phyloP scores from a whole-genome alignment of 2,797 vertebrate species.

The Spinus olivaceus region DNA sequence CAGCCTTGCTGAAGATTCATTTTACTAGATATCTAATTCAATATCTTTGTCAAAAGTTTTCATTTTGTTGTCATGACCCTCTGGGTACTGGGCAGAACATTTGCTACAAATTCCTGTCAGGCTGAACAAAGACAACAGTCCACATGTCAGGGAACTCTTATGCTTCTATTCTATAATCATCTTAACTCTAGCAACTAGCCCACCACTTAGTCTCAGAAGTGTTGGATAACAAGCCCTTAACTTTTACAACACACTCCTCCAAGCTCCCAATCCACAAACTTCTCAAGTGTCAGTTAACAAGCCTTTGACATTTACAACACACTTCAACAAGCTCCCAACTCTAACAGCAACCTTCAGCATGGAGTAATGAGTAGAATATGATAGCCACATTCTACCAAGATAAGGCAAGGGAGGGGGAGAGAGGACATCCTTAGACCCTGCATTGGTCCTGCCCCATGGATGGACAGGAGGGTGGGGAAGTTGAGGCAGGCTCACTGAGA shows the following conservation, averaged over 20 bases:
- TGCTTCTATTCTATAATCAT: background rate
- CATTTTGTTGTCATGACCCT: background rate
- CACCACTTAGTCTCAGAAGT: background rate
- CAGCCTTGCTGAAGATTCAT: background rate
- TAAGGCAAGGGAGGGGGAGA: background rate
- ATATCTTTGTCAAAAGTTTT: background rate
- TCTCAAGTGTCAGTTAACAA: background rate
- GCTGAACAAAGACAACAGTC: background rate
- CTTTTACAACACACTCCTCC: background rate
- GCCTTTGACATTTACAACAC: background rate
- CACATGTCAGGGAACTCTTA: background rate
- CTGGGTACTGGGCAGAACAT: background rate
- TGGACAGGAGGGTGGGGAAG: background rate
- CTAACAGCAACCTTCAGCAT: background rate
- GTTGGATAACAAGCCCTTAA: background rate
- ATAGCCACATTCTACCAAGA: background rate
- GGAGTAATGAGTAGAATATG: background rate
- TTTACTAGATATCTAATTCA: background rate
- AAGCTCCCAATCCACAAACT: background rate
- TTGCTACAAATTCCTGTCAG: background rate
- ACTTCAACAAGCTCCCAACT: background rate
- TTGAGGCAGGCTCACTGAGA: background rate
- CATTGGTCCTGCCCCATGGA: background rate
- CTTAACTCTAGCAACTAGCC: background rate
- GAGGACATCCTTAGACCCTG: fast-evolving